Conservation (phyloP, 2,113 vertebrate genomes). For the Bucco capensis region DNA sequence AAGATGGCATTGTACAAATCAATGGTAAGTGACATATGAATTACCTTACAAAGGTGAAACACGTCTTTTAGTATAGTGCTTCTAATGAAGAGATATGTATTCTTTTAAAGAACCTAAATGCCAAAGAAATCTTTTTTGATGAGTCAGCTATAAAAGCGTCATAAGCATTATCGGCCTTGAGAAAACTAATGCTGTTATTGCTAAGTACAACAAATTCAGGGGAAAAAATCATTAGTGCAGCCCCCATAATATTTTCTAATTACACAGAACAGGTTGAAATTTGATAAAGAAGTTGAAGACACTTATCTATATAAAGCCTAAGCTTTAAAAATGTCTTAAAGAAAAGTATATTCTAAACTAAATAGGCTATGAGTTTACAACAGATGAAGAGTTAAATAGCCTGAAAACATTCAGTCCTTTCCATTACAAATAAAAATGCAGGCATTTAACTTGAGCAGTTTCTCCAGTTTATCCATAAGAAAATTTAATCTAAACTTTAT, state of each 20-base stretch:
- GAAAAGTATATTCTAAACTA: neutral
- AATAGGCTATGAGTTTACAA: neutral
- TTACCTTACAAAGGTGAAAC: neutral
- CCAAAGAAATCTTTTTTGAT: neutral
- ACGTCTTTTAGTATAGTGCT: neutral
- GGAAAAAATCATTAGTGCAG: neutral
- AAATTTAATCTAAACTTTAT: neutral
- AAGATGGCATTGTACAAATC: neutral
- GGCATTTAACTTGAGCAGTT: neutral
- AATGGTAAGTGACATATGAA: neutral
- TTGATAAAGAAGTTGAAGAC: neutral
- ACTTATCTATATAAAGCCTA: neutral
- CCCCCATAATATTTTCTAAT: neutral
- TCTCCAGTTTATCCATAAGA: neutral
- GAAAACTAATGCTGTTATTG: neutral
- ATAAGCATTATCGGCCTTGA: neutral
- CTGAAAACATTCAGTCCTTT: neutral
- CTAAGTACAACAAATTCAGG: neutral
- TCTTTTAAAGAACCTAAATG: neutral
- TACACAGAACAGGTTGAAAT: neutral
- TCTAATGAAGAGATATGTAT: neutral
- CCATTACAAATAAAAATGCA: accelerated
- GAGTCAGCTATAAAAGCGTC: neutral
- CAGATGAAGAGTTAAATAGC: neutral
- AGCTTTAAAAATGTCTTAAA: neutral